Conservation (phyloP, 1,140 invertebrate species). For the Acarapis woodi region DNA sequence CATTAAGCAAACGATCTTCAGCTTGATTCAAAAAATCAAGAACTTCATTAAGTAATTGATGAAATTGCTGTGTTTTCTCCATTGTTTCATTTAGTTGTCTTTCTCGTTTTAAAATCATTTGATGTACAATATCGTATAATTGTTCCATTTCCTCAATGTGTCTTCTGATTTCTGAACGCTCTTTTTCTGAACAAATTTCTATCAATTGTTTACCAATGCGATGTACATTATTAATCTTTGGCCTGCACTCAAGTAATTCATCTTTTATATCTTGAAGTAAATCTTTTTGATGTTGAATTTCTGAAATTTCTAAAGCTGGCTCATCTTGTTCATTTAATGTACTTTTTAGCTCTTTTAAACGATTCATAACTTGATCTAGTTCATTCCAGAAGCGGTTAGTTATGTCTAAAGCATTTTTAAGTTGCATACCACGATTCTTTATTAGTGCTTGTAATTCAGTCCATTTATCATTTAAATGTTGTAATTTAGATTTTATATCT, state of each 20-base stretch:
- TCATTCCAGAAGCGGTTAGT: conserved; percentile 89
- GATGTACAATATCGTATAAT: conserved; percentile 75
- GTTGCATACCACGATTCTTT: conserved; percentile 38
- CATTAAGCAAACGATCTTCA: conserved; percentile 45
- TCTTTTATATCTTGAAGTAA: conserved; percentile 67
- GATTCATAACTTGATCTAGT: conserved; percentile 53
- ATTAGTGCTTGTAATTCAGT: conserved; percentile 64
- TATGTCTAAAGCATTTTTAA: conserved; percentile 58
- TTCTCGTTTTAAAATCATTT: conserved; percentile 63
- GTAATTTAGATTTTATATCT: conserved; percentile 35
- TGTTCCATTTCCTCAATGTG: conserved; percentile 82
- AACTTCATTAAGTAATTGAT: conserved; percentile 68
- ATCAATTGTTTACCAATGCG: conserved; percentile 68
- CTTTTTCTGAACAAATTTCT: conserved; percentile 69
- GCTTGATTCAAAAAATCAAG: conserved; percentile 62
- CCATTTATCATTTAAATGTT: conserved; percentile 71
- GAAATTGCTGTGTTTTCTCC: conserved; percentile 94
- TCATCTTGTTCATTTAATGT: conserved; percentile 54
- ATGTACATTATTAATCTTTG: conserved; percentile 65
- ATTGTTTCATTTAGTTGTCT: conserved; percentile 86
- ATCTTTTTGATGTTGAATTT: conserved; percentile 78
- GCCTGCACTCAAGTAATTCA: conserved; percentile 69
- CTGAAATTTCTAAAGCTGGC: conserved; percentile 60
- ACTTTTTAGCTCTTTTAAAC: conserved; percentile 61
- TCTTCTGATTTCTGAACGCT: conserved; percentile 88